Conservation (phyloP, 2,888 invertebrate genomes). For the Diplolepis rosae region DNA sequence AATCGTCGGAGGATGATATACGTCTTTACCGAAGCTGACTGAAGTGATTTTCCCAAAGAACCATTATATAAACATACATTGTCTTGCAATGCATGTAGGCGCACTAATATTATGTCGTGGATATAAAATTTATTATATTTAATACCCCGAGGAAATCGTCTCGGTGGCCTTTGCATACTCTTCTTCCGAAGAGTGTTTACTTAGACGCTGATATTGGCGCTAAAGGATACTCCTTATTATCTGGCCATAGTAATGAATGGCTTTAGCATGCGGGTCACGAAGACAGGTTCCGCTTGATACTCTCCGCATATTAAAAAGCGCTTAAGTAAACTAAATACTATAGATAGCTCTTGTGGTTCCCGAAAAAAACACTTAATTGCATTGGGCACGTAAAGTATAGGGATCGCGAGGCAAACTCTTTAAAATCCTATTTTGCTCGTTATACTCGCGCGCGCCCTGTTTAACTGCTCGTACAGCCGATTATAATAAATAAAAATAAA, state of each 20-base stretch:
- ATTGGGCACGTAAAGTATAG: constrained; percentile 22
- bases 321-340: constrained; percentile 43
- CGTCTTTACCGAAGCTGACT: not conserved
- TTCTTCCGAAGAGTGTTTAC: constrained; percentile 16
- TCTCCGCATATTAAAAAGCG: constrained; percentile 45
- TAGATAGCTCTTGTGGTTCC: constrained; percentile 4
- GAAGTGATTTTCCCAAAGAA: not conserved
- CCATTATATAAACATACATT: constrained; percentile 6
- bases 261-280: constrained; percentile 39
- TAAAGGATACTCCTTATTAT: constrained; percentile 49
- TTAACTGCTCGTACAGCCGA: constrained; percentile 23
- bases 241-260: constrained; percentile 51
- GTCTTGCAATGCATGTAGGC: not conserved
- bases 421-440: constrained; percentile 28
- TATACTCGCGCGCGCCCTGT: constrained; percentile 22
- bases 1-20: no score
- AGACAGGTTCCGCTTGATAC: constrained; percentile 46
- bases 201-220: constrained; percentile 34
- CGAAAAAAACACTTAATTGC: constrained; percentile 11
- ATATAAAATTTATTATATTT: constrained; percentile 23
- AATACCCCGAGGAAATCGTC: constrained; percentile 19
- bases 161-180: constrained; percentile 26
- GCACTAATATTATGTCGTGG: constrained; percentile 4
- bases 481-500: constrained; percentile 30
- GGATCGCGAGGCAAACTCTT: constrained; percentile 22